Conservation (phyloP, 2,888 invertebrate genomes). For the Nomada goodeniana region DNA sequence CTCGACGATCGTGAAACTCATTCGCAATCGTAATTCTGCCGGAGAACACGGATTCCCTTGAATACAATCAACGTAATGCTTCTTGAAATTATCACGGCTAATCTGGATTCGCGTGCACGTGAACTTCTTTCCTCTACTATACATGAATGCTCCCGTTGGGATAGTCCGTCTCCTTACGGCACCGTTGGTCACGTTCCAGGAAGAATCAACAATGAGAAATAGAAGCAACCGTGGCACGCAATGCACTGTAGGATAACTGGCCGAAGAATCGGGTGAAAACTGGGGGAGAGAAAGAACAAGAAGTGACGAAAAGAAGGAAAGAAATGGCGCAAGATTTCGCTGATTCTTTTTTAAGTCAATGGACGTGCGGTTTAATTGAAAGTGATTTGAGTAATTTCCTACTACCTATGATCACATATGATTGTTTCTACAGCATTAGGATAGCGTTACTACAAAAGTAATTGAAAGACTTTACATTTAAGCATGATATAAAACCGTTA, state of each 20-base stretch:
- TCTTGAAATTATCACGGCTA: constrained; percentile 46
- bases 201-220: neutral
- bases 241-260: neutral
- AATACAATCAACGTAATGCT: constrained; percentile 46
- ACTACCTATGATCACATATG: too few species aligned
- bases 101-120: constrained; percentile 22
- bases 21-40: constrained; percentile 25
- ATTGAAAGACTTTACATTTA: too few species aligned
- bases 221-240: neutral
- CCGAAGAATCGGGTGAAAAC: neutral
- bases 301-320: too few species aligned
- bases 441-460: too few species aligned
- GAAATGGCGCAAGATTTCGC: too few species aligned
- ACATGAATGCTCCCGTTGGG: constrained; percentile 48
- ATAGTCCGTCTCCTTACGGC: constrained; percentile 52
- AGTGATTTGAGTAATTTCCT: too few species aligned
- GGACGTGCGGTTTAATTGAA: too few species aligned
- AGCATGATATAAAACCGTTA: too few species aligned
- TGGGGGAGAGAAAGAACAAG: neutral
- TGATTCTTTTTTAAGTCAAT: too few species aligned
- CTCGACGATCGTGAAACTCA: constrained; percentile 1
- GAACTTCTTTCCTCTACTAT: constrained; percentile 40
- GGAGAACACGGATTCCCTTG: constrained; percentile 31
- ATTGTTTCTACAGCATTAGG: too few species aligned
- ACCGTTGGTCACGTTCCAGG: constrained; percentile 20